Evolutionary conservation across 2,888 invertebrate genomes (phyloP).

Genomic region (Muscina levida): DNA sequence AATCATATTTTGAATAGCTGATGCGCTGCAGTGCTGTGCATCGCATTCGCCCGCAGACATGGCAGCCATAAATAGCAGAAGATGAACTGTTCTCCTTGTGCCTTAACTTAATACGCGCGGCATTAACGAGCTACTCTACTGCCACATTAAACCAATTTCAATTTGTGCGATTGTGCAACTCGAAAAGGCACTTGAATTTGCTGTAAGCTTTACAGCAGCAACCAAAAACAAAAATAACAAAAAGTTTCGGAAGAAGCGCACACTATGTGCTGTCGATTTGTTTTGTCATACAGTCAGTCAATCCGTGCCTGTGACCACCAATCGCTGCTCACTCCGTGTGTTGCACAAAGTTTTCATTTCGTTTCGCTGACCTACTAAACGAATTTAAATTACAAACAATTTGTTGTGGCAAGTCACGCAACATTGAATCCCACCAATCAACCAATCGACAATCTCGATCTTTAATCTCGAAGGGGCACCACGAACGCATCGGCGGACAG

Average conservation of each 20-base stretch:
- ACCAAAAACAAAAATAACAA: neutral
- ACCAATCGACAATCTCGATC: conserved; percentile 6
- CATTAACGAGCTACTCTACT: conserved; percentile 51
- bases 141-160: conserved; percentile 61
- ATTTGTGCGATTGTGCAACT: conserved; percentile 32
- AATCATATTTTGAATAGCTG: conserved; percentile 18
- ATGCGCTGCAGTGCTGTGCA: neutral
- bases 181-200: neutral
- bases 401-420: conserved; percentile 67
- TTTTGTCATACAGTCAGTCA: neutral
- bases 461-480: conserved; percentile 20
- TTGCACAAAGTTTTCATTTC: conserved; percentile 36
- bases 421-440: conserved; percentile 57
- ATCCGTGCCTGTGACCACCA: neutral
- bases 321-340: neutral
- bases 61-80: conserved; percentile 9
- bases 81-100: conserved; percentile 9
- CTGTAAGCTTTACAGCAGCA: too few species aligned
- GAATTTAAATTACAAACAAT: conserved; percentile 64
- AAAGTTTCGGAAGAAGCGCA: conserved; percentile 29
- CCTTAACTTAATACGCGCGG: conserved; percentile 18
- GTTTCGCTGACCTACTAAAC: conserved; percentile 67
- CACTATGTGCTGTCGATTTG: conserved; percentile 32
- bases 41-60: neutral
- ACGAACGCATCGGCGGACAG: conserved; percentile 36